phyloP scores from a whole-genome alignment of 2,797 vertebrate genomes.

The Aplochiton taeniatus region DNA sequence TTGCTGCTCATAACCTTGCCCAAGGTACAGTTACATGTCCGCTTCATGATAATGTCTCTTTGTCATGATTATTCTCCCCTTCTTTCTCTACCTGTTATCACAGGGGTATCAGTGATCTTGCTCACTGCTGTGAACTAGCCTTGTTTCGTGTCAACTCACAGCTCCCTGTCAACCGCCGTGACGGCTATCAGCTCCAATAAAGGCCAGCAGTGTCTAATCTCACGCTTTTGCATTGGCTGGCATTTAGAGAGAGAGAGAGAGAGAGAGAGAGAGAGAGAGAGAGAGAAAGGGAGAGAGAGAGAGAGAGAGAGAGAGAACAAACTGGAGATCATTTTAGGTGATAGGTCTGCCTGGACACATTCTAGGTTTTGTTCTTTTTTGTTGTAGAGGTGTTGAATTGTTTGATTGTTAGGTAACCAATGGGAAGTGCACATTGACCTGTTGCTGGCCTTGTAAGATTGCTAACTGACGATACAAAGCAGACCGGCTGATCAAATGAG shows the following conservation, averaged over 20 bases:
- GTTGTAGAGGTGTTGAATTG: too few species aligned
- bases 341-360: too few species aligned
- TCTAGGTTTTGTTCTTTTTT: too few species aligned
- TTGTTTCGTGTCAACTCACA: constrained; percentile 54
- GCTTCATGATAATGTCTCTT: constrained; percentile 49
- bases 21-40: constrained; percentile 58
- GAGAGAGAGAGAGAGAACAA: background rate
- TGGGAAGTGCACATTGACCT: too few species aligned
- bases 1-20: constrained; percentile 54
- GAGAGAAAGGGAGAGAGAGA: constrained; percentile 2
- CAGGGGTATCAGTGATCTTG: constrained; percentile 58
- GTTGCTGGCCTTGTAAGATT: too few species aligned
- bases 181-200: constrained; percentile 64
- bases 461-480: too few species aligned
- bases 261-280: background rate
- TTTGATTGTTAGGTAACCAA: too few species aligned
- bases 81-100: constrained; percentile 20
- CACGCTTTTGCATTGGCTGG: constrained; percentile 61
- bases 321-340: too few species aligned
- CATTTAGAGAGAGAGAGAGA: constrained; percentile 55
- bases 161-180: constrained; percentile 48
- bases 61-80: constrained; percentile 56
- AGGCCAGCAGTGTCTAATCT: constrained; percentile 67
- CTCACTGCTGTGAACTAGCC: constrained; percentile 37
- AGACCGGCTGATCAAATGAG: too few species aligned